phyloP scores from a whole-genome alignment of 2,888 invertebrate genomes.

The Ypsolopha scabrella region DNA sequence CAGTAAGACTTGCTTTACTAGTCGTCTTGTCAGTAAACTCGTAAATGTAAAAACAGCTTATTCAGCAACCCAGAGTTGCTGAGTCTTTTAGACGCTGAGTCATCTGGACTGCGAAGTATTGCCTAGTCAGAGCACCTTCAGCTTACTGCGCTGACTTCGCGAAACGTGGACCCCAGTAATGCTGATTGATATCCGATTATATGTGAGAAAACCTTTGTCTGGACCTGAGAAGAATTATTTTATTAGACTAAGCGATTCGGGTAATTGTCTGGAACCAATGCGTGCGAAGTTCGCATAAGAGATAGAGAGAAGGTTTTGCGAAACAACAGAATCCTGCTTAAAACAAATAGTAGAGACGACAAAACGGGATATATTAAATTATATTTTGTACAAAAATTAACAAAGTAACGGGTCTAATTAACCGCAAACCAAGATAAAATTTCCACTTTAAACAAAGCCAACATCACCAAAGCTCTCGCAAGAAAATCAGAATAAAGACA shows the following conservation, averaged over 20 bases:
- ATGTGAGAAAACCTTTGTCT: conserved; percentile 9
- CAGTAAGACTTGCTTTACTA: too few relatives aligned
- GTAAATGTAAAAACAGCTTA: conserved; percentile 10
- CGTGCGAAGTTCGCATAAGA: too few relatives aligned
- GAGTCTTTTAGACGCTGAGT: too few relatives aligned
- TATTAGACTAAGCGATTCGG: too few relatives aligned
- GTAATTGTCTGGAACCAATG: too few relatives aligned
- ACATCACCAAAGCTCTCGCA: background rate
- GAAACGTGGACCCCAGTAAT: conserved; percentile 33
- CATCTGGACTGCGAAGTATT: too few relatives aligned
- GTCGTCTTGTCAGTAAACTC: background rate
- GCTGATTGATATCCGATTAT: conserved; percentile 48
- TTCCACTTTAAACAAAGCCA: background rate
- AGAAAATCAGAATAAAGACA: background rate
- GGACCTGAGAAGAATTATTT: conserved; percentile 7
- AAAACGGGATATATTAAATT: too few relatives aligned
- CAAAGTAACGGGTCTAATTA: background rate
- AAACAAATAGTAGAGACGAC: too few relatives aligned
- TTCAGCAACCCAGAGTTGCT: too few relatives aligned
- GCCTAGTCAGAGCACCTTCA: conserved; percentile 14
- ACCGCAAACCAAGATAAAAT: background rate
- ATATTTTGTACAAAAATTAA: too few relatives aligned
- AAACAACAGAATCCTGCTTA: too few relatives aligned
- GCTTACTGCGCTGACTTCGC: conserved; percentile 48
- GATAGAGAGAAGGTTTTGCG: too few relatives aligned